phyloP scores from a whole-genome alignment of 2,888 invertebrate species.

The Tachina grossa region DNA sequence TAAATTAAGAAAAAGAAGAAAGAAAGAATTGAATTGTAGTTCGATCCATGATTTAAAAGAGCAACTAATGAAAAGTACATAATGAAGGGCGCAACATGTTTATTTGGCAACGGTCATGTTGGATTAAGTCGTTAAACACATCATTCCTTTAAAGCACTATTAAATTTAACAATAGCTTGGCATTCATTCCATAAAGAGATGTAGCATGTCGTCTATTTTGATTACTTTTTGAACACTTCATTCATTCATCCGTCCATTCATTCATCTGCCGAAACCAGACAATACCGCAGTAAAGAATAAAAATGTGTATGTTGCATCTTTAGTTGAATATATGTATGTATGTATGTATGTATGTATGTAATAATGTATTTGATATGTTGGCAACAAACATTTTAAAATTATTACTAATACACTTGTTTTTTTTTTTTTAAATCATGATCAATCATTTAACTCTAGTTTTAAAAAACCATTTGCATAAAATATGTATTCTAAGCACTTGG shows the following conservation, averaged over 20 bases:
- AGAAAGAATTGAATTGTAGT: too few relatives aligned
- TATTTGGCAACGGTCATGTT: neutral
- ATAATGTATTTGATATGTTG: neutral
- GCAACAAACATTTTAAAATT: constrained; percentile 58
- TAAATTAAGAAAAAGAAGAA: too few relatives aligned
- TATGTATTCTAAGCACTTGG: constrained; percentile 57
- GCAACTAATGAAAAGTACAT: too few relatives aligned
- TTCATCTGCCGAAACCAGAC: neutral
- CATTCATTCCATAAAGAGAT: constrained; percentile 38
- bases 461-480: constrained; percentile 61
- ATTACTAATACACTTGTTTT: constrained; percentile 3
- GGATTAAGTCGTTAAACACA: neutral
- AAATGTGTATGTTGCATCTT: constrained; percentile 9
- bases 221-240: constrained; percentile 31
- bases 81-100: too few relatives aligned
- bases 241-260: neutral
- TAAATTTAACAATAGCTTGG: constrained; percentile 1
- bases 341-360: too few relatives aligned
- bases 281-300: neutral
- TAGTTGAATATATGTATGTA: constrained; percentile 23
- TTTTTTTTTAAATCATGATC: constrained; percentile 17
- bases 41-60: too few relatives aligned
- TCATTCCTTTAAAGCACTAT: constrained; percentile 4
- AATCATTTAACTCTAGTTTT: constrained; percentile 44
- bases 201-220: constrained; percentile 51